Percentiles rank a stretch among this genome's conserved stretches.
These are phyloP conservation scores for Ornithorhynchus anatinus DNA, from an alignment of 2,113 vertebrate genomes.

Conservation along the genomic window DNA sequence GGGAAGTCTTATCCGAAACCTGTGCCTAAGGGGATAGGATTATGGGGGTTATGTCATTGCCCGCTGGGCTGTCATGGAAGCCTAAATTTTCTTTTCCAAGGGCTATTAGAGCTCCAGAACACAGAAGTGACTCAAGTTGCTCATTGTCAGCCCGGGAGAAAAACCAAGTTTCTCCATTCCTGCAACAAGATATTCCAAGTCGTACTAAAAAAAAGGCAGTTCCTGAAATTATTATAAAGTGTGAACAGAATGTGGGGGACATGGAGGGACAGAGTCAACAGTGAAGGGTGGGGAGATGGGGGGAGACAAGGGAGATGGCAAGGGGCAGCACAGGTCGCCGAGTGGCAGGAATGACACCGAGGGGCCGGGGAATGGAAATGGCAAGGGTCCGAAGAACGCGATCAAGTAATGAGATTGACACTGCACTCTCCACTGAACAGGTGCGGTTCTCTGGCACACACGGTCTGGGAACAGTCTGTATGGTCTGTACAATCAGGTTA, in stretches of 20 bases:
- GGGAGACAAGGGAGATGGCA: background rate
- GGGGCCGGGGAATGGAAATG: background rate
- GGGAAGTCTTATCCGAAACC: conserved; percentile 46
- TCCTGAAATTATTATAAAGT: background rate
- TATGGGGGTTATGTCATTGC: conserved; percentile 45
- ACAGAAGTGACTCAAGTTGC: background rate
- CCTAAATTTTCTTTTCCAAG: conserved; percentile 34
- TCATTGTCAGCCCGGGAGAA: conserved; percentile 4
- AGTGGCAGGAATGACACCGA: background rate
- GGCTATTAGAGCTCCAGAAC: conserved; percentile 13
- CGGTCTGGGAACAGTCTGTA: too few relatives aligned
- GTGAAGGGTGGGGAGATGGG: too few relatives aligned
- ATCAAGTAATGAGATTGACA: background rate
- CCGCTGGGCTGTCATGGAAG: conserved; percentile 37
- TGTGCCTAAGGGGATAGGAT: conserved; percentile 46
- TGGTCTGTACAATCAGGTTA: too few relatives aligned
- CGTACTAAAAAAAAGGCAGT: background rate
- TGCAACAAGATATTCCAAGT: conserved; percentile 3
- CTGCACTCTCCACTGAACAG: too few relatives aligned
- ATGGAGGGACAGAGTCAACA: background rate
- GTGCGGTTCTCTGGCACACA: too few relatives aligned
- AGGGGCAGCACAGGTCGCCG: background rate
- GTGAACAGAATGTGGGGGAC: background rate
- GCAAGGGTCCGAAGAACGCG: background rate
- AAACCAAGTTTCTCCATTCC: conserved; percentile 1